A percentile compares a stretch with the other conserved stretches of the same genome.
Conservation (phyloP, 2,797 vertebrate species). For the Arnoldichthys spilopterus region DNA sequence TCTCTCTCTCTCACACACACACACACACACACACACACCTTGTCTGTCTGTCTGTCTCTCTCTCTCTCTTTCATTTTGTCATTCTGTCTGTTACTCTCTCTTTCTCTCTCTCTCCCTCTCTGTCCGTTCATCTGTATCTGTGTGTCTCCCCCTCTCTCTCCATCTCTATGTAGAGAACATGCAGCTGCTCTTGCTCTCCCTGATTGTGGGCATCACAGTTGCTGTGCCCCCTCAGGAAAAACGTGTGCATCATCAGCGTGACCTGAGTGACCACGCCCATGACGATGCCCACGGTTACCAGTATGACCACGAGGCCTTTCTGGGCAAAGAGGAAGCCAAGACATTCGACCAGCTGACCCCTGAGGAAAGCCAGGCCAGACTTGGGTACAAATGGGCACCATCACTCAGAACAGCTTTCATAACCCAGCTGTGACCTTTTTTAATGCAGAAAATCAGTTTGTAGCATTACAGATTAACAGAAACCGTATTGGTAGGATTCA, state of each 20-base stretch:
- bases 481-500: too few species aligned
- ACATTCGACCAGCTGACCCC: constrained; percentile 89
- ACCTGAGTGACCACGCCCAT: constrained; percentile 82
- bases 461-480: too few species aligned
- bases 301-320: constrained; percentile 91
- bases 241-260: constrained; percentile 80
- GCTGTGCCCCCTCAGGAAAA: constrained; percentile 84
- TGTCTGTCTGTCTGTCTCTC: too few species aligned
- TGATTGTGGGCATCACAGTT: constrained; percentile 58
- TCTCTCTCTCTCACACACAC: too few species aligned
- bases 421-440: background rate
- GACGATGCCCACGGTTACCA: constrained; percentile 79
- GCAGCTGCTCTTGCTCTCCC: constrained; percentile 65
- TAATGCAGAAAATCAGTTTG: too few species aligned
- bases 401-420: background rate
- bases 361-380: constrained; percentile 85
- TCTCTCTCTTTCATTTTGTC: too few species aligned
- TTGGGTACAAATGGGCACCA: constrained; percentile 72
- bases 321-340: constrained; percentile 89
- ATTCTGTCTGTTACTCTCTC: too few species aligned
- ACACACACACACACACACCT: too few species aligned
- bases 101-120: too few species aligned
- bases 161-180: constrained; percentile 50
- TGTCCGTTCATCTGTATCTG: too few species aligned
- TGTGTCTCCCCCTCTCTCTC: too few species aligned